Evolutionary conservation across 2,888 invertebrate species (phyloP).

Genomic region (Heliothis peltigera): DNA sequence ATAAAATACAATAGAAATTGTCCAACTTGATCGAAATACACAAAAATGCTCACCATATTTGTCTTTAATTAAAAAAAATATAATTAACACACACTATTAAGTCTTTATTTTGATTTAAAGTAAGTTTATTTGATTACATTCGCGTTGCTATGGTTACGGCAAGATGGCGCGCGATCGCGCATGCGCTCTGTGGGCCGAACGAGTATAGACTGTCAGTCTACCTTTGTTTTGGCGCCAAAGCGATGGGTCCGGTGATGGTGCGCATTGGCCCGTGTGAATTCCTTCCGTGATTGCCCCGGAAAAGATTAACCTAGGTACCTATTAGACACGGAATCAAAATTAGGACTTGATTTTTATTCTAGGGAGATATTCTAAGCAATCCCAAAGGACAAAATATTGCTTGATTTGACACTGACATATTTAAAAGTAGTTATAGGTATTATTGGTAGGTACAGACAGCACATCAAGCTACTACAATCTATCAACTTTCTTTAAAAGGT

Average conservation of each 20-base stretch:
- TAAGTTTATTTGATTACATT: constrained; percentile 74
- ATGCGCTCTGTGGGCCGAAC: constrained; percentile 75
- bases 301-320: constrained; percentile 50
- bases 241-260: constrained; percentile 35
- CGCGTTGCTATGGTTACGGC: constrained; percentile 81
- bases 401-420: background rate
- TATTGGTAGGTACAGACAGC: no score
- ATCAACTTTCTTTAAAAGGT: no score
- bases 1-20: constrained; percentile 22
- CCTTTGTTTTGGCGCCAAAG: constrained; percentile 82
- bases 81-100: constrained; percentile 22
- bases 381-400: background rate
- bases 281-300: constrained; percentile 68
- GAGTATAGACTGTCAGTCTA: constrained; percentile 72
- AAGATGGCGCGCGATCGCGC: constrained; percentile 76
- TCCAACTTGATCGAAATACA: background rate
- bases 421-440: background rate
- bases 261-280: constrained; percentile 58
- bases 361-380: background rate
- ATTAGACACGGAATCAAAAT: constrained; percentile 22
- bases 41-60: constrained; percentile 27
- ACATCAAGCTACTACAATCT: no score
- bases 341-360: background rate
- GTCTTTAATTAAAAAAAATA: constrained; percentile 2
- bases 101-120: constrained; percentile 48